Conservation (phyloP, 2,113 vertebrate genomes). For the Apodemus speciosus region DNA sequence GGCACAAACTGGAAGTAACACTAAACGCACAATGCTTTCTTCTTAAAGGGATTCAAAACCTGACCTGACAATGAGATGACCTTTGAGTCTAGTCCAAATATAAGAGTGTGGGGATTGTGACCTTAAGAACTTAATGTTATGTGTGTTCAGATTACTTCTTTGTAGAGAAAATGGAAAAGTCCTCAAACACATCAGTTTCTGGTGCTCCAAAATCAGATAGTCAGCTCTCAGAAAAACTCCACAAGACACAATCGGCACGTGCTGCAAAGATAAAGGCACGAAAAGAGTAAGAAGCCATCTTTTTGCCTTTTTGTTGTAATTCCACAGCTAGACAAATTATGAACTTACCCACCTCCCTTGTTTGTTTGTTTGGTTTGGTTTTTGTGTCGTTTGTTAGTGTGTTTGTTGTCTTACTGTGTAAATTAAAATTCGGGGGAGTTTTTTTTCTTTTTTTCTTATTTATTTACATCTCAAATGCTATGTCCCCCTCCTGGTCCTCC, state of each 20-base stretch:
- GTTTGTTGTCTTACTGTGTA: not conserved
- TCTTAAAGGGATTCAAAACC: slow-evolving; percentile 56
- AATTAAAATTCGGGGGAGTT: not conserved
- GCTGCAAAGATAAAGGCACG: not conserved
- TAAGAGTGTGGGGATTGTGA: slow-evolving; percentile 43
- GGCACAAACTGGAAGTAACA: slow-evolving; percentile 35
- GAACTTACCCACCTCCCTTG: not conserved
- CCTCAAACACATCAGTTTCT: not conserved
- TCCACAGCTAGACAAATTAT: slow-evolving; percentile 27
- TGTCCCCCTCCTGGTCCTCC: no score
- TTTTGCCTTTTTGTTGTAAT: slow-evolving; percentile 41
- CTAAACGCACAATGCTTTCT: slow-evolving; percentile 4
- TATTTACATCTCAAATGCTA: no score
- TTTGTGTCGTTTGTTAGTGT: not conserved
- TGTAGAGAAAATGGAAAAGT: slow-evolving; percentile 59
- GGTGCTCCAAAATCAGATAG: slow-evolving; percentile 19
- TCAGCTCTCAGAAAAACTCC: not conserved
- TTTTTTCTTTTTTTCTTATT: not conserved
- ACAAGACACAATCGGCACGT: not conserved
- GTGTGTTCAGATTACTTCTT: slow-evolving; percentile 63
- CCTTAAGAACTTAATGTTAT: slow-evolving; percentile 58
- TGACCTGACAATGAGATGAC: slow-evolving; percentile 4
- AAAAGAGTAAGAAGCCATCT: slow-evolving; percentile 53
- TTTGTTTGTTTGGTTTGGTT: not conserved
- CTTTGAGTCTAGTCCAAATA: slow-evolving; percentile 40